phyloP scores from a whole-genome alignment of 1,140 invertebrate species.

The Drosophila insularis region DNA sequence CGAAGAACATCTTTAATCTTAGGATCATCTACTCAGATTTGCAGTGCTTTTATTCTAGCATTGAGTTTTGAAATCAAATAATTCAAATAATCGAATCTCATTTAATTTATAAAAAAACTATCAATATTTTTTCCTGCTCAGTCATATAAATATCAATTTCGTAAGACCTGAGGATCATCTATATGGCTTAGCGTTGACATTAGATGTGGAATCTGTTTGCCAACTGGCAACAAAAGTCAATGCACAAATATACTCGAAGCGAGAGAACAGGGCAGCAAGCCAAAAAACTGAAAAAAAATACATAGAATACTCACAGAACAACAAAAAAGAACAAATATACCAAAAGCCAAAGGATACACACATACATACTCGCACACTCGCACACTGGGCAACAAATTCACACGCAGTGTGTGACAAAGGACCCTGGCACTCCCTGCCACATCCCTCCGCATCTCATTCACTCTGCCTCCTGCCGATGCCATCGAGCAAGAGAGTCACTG shows the following conservation, averaged over 20 bases:
- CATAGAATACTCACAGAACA: slow-evolving; percentile 47
- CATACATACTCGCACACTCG: slow-evolving; percentile 24
- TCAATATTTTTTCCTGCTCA: background rate
- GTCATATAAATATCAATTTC: background rate
- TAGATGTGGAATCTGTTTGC: slow-evolving; percentile 31
- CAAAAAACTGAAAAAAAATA: slow-evolving; percentile 39
- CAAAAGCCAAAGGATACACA: slow-evolving; percentile 58
- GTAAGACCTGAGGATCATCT: slow-evolving; percentile 14
- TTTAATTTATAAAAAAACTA: too few species aligned
- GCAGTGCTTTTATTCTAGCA: too few species aligned
- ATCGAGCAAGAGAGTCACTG: slow-evolving; percentile 71
- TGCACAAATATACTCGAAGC: slow-evolving; percentile 50
- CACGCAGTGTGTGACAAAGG: slow-evolving; percentile 79
- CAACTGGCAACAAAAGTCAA: slow-evolving; percentile 76
- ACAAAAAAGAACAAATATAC: slow-evolving; percentile 21
- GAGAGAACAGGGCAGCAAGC: slow-evolving; percentile 13
- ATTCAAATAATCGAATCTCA: background rate
- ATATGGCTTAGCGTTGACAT: slow-evolving; percentile 26
- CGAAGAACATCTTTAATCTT: too few species aligned
- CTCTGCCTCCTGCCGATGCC: slow-evolving; percentile 44
- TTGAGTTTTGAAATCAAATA: too few species aligned
- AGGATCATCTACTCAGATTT: too few species aligned
- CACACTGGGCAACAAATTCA: slow-evolving; percentile 71
- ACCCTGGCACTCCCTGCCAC: slow-evolving; percentile 38
- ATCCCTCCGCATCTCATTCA: background rate